phyloP scores from a whole-genome alignment of 2,113 vertebrate species.

The Protobothrops flavoviridis region DNA sequence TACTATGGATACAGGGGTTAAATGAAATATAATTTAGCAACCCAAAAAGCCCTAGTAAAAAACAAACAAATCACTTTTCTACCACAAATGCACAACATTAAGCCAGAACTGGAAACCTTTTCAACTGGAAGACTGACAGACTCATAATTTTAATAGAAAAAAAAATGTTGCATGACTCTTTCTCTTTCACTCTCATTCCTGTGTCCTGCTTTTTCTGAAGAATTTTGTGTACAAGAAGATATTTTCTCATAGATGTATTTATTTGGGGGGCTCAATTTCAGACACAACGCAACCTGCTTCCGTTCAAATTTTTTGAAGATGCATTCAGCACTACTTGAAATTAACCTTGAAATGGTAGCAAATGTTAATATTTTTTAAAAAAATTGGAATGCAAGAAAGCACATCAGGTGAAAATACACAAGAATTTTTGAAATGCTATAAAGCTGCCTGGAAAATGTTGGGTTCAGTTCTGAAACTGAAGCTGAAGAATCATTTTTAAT shows the following conservation, averaged over 20 bases:
- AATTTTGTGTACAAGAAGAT: constrained; percentile 54
- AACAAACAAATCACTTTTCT: constrained; percentile 62
- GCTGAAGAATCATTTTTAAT: not conserved
- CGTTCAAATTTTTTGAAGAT: constrained; percentile 30
- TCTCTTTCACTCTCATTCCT: constrained; percentile 32
- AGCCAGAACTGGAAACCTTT: constrained; percentile 57
- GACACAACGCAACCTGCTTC: constrained; percentile 38
- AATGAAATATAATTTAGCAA: constrained; percentile 59
- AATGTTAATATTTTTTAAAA: constrained; percentile 38
- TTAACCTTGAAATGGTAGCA: constrained; percentile 16
- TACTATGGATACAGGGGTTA: constrained; percentile 65
- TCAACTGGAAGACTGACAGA: constrained; percentile 53
- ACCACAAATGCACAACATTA: constrained; percentile 44
- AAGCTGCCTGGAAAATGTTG: not conserved
- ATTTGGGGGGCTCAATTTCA: constrained; percentile 23
- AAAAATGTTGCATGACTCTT: constrained; percentile 47
- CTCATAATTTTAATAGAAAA: constrained; percentile 54
- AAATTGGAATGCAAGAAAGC: constrained; percentile 26
- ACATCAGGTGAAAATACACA: not conserved
- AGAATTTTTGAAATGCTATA: not conserved
- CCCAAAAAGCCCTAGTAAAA: constrained; percentile 57
- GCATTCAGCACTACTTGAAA: constrained; percentile 43
- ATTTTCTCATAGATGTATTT: constrained; percentile 48
- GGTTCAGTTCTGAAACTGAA: not conserved
- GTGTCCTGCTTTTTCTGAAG: constrained; percentile 44